A percentile compares a stretch with the other conserved stretches of the same genome.
Conservation (phyloP, 64 coral and sea anemone species). For the Stichodactyla helianthus region DNA sequence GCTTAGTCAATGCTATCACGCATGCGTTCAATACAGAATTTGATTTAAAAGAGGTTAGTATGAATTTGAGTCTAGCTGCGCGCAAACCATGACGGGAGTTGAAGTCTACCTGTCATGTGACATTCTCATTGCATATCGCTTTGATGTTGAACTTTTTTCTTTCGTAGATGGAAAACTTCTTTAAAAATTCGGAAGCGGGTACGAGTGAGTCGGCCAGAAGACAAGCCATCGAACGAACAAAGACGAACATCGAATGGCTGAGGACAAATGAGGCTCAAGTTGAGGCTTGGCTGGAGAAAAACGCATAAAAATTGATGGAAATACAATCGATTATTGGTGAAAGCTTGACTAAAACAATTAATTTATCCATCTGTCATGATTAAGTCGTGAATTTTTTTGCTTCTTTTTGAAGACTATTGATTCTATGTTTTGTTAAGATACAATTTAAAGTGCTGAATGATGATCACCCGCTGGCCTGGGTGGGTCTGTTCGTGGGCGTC, state of each 20-base stretch:
- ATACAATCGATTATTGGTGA: not conserved
- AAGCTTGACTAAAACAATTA: not conserved
- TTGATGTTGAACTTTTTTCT: not conserved
- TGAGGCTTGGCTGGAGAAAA: conserved; percentile 49
- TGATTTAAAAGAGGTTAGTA: conserved; percentile 60
- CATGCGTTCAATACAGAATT: conserved; percentile 59
- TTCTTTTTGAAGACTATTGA: not conserved
- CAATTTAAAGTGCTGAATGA: not conserved
- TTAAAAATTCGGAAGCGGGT: conserved; percentile 51
- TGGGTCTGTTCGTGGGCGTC: not conserved
- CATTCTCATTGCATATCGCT: too few relatives aligned
- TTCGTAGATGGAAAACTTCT: conserved; percentile 68
- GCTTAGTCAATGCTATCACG: conserved; percentile 60
- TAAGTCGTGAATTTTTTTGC: too few relatives aligned
- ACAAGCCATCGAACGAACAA: conserved; percentile 55
- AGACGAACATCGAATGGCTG: conserved; percentile 76
- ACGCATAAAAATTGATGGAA: not conserved
- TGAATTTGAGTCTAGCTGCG: not conserved
- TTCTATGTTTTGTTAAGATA: not conserved
- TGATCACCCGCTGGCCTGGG: not conserved
- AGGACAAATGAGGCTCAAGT: conserved; percentile 54
- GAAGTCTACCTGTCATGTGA: too few relatives aligned
- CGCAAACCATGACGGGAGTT: not conserved
- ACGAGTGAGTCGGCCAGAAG: conserved; percentile 63
- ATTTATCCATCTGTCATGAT: too few relatives aligned